Evolutionary conservation across 2,888 invertebrate species (phyloP).

Genomic region (Oligia latruncula): DNA sequence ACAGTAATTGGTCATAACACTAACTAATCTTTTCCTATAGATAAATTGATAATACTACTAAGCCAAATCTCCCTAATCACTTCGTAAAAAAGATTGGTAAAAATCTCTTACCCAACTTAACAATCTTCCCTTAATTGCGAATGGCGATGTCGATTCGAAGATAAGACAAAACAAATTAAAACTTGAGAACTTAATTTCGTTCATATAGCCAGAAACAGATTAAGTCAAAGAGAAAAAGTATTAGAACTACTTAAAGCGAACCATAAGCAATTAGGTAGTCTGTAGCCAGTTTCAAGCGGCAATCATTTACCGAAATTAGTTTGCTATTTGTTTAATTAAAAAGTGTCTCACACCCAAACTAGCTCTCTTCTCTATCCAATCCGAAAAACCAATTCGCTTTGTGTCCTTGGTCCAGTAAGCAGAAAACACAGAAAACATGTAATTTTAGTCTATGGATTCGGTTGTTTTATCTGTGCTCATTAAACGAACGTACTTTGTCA

Average conservation of each 20-base stretch:
- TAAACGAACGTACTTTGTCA: constrained; percentile 22
- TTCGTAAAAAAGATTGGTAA: constrained; percentile 2
- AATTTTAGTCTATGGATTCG: constrained; percentile 35
- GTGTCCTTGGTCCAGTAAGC: constrained; percentile 27
- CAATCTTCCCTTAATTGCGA: constrained; percentile 50
- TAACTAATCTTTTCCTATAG: background rate
- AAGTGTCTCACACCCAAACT: constrained; percentile 10
- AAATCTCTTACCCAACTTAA: constrained; percentile 32
- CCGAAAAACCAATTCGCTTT: constrained; percentile 24
- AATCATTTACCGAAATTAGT: constrained; percentile 45
- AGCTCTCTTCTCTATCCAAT: constrained; percentile 9
- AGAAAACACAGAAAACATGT: constrained; percentile 43
- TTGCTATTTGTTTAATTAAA: constrained; percentile 56
- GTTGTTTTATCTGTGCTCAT: constrained; percentile 45
- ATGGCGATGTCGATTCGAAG: constrained; percentile 60
- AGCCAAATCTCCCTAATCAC: background rate
- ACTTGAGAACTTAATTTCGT: constrained; percentile 60
- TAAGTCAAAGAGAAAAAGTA: constrained; percentile 54
- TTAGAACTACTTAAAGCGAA: constrained; percentile 55
- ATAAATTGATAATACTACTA: background rate
- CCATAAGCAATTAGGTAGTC: constrained; percentile 61
- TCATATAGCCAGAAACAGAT: constrained; percentile 56
- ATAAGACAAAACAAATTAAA: constrained; percentile 68
- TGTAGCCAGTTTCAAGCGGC: constrained; percentile 36
- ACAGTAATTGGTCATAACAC: background rate